Percentiles rank a stretch among this genome's conserved stretches.
Evolutionary conservation across 1,140 invertebrate genomes (phyloP).

Genomic region (Spodoptera frugiperda): DNA sequence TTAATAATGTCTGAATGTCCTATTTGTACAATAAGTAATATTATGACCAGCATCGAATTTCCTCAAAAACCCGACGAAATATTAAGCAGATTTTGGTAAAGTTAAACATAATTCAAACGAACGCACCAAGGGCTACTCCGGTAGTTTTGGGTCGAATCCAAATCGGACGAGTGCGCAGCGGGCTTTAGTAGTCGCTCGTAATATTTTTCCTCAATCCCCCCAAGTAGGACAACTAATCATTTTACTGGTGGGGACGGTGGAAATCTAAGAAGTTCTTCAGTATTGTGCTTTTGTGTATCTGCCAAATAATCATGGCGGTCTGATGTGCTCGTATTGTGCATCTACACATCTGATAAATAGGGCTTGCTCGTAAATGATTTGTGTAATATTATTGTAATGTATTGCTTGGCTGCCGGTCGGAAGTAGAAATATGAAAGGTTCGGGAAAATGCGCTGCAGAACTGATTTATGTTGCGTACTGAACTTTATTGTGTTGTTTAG

Average conservation of each 20-base stretch:
- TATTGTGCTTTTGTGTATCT: slow-evolving; percentile 28
- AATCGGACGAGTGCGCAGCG: not conserved
- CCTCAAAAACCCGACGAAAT: too few relatives aligned
- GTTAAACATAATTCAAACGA: too few relatives aligned
- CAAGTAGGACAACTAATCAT: slow-evolving; percentile 44
- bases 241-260: slow-evolving; percentile 23
- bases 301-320: slow-evolving; percentile 4
- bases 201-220: slow-evolving; percentile 38
- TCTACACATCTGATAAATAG: slow-evolving; percentile 14
- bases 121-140: too few relatives aligned
- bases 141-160: not conserved
- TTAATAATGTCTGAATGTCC: too few relatives aligned
- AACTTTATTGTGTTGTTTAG: not conserved
- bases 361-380: slow-evolving; percentile 12
- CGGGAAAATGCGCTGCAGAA: not conserved
- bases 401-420: not conserved
- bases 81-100: too few relatives aligned
- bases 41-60: too few relatives aligned
- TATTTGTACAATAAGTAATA: too few relatives aligned
- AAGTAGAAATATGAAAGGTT: not conserved
- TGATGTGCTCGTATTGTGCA: slow-evolving; percentile 38
- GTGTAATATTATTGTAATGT: slow-evolving; percentile 26
- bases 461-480: not conserved
- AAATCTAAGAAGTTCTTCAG: slow-evolving; percentile 1
- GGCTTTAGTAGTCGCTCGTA: not conserved